phyloP scores from a whole-genome alignment of 2,888 invertebrate genomes.

The Carterocephalus palaemon region DNA sequence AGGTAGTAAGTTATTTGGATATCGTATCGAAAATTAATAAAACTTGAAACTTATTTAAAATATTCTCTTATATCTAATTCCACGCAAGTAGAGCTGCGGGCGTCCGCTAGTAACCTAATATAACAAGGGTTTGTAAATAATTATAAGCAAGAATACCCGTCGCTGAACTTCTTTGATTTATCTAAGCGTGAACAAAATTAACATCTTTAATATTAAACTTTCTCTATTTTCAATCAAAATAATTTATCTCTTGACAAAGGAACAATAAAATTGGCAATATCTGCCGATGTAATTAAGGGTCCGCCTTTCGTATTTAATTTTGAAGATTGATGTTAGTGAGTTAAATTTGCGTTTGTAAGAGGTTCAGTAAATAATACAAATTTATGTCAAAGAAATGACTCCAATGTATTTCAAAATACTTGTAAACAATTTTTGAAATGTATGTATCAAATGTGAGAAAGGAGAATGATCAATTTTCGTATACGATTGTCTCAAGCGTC shows the following conservation, averaged over 20 bases:
- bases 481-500: too few species aligned
- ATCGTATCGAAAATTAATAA: too few species aligned
- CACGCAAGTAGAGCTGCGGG: too few species aligned
- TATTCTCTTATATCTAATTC: conserved; percentile 6
- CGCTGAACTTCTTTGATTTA: conserved; percentile 29
- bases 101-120: too few species aligned
- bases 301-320: conserved; percentile 33
- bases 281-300: conserved; percentile 45
- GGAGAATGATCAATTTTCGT: too few species aligned
- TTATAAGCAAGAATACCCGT: conserved; percentile 1
- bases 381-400: background rate
- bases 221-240: conserved; percentile 42
- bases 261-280: conserved; percentile 47
- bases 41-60: background rate
- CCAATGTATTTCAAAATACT: background rate
- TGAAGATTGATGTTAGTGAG: conserved; percentile 35
- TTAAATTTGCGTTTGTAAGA: conserved; percentile 12
- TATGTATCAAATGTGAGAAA: too few species aligned
- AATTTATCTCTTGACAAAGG: conserved; percentile 41
- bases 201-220: conserved; percentile 40
- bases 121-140: conserved; percentile 5
- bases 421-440: background rate
- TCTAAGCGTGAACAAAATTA: conserved; percentile 41
- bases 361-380: background rate
- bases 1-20: too few species aligned